Conservation (phyloP, 2,113 vertebrate species). For the Oreochromis niloticus region DNA sequence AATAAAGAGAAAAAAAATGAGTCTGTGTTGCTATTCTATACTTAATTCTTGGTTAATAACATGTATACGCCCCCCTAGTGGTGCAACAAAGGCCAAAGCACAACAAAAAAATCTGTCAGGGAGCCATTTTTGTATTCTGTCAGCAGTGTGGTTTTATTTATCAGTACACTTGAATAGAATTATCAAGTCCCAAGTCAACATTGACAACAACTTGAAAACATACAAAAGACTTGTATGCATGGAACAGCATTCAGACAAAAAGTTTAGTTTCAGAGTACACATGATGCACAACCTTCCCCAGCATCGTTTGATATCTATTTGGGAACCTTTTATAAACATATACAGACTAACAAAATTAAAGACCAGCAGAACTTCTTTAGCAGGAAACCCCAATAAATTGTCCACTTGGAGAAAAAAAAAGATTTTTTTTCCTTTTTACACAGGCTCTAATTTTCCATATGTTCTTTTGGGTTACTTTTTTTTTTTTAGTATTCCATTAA, state of each 20-base stretch:
- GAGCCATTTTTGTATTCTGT: neutral
- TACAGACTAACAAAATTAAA: neutral
- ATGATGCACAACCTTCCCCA: neutral
- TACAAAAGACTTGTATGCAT: neutral
- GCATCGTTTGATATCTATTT: neutral
- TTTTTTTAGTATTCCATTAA: neutral
- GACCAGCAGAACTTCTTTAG: neutral
- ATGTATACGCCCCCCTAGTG: slow-evolving; percentile 24
- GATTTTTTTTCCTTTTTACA: neutral
- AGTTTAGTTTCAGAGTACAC: neutral
- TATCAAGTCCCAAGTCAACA: neutral
- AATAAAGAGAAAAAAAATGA: neutral
- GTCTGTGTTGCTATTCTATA: neutral
- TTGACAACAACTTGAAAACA: neutral
- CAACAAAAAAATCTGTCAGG: neutral
- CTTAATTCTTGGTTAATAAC: neutral
- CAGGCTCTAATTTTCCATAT: neutral
- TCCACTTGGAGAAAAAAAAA: neutral
- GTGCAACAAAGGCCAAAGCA: neutral
- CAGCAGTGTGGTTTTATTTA: slow-evolving; percentile 19
- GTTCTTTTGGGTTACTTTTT: neutral
- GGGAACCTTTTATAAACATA: neutral
- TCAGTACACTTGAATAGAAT: neutral
- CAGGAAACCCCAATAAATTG: neutral
- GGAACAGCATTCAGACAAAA: neutral